Evolutionary conservation across 2,888 invertebrate species (phyloP).

Genomic region (Pharmacophagus antenor): DNA sequence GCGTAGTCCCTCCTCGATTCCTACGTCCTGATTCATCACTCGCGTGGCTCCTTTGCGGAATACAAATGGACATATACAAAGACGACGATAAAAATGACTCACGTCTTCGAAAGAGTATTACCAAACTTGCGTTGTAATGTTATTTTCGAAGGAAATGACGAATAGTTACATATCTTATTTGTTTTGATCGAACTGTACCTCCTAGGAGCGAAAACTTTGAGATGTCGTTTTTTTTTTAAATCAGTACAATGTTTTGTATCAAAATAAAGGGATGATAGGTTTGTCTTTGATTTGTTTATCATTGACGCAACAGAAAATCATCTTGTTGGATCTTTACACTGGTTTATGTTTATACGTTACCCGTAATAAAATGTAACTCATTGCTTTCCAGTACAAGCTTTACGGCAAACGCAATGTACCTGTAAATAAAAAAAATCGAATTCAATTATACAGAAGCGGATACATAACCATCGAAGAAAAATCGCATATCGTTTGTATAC

Average conservation of each 20-base stretch:
- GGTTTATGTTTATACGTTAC: conserved; percentile 15
- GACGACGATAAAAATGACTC: conserved; percentile 51
- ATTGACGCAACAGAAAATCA: neutral
- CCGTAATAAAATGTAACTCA: conserved; percentile 27
- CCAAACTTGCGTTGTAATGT: conserved; percentile 33
- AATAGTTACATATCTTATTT: conserved; percentile 13
- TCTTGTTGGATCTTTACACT: neutral
- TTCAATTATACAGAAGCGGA: neutral
- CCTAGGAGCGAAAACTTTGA: neutral
- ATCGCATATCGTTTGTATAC: too few species aligned
- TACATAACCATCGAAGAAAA: too few species aligned
- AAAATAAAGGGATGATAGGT: neutral
- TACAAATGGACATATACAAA: conserved; percentile 62
- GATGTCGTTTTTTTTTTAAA: neutral
- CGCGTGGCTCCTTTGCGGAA: conserved; percentile 48
- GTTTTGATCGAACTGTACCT: neutral
- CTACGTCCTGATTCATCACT: conserved; percentile 58
- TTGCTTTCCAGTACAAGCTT: conserved; percentile 20
- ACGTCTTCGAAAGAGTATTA: conserved; percentile 43
- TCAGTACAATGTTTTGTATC: neutral
- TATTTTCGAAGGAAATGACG: conserved; percentile 26
- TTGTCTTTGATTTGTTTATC: neutral
- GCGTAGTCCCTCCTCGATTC: conserved; percentile 43
- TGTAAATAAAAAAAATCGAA: conserved; percentile 31
- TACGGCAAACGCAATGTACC: conserved; percentile 31